Percentiles rank a stretch among this genome's conserved stretches.
Evolutionary conservation across 2,888 invertebrate species (phyloP).

Genomic region (Oligia fasciuncula): DNA sequence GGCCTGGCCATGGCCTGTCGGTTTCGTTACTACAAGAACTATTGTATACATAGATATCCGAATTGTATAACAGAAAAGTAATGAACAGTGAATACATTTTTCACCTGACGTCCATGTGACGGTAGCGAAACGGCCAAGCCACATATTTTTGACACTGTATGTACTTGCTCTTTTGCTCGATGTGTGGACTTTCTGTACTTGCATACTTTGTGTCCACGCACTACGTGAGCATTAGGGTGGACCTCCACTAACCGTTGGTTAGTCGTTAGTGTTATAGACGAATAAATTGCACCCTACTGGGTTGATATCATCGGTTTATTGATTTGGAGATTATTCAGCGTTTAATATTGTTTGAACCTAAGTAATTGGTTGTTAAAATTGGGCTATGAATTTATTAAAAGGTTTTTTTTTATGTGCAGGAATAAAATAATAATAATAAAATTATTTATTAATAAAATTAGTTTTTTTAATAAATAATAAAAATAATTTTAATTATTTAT

Average conservation of each 20-base stretch:
- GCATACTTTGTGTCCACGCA: background rate
- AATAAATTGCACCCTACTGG: conserved; percentile 45
- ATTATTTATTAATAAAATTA: too few relatives aligned
- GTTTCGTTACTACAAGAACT: too few relatives aligned
- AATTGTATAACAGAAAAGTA: too few relatives aligned
- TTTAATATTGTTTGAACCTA: background rate
- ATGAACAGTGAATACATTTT: too few relatives aligned
- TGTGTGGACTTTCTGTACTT: background rate
- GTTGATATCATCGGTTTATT: conserved; percentile 25
- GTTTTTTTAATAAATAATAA: too few relatives aligned
- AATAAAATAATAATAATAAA: background rate
- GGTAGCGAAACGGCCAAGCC: too few relatives aligned
- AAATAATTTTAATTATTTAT: too few relatives aligned
- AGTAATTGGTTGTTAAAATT: background rate
- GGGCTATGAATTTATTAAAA: background rate
- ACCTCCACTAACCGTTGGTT: conserved; percentile 38
- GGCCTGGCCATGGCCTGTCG: too few relatives aligned
- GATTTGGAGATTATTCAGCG: conserved; percentile 10
- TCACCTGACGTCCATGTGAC: too few relatives aligned
- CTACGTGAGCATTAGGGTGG: conserved; percentile 45
- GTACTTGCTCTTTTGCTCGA: background rate
- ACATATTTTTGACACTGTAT: too few relatives aligned
- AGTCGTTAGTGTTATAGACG: conserved; percentile 25
- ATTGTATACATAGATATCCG: too few relatives aligned
- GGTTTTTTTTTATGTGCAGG: background rate